Conservation (phyloP, 2,888 invertebrate species). For the Meloe dianella region DNA sequence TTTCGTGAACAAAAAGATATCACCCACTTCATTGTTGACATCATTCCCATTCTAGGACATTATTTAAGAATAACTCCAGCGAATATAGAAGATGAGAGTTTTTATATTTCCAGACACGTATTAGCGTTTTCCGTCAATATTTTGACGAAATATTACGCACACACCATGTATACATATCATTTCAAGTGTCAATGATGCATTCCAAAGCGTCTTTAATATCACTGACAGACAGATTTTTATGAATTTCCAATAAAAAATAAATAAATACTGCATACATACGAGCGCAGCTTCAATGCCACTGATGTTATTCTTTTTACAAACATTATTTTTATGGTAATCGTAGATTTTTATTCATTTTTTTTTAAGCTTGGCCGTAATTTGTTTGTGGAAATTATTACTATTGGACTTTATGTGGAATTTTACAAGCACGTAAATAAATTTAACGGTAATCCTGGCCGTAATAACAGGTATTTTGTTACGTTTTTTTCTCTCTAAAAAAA, state of each 20-base stretch:
- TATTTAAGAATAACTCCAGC: neutral
- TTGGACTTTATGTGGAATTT: neutral
- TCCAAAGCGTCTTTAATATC: neutral
- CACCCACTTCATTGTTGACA: neutral
- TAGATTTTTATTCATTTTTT: conserved; percentile 16
- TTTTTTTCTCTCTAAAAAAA: too few species aligned
- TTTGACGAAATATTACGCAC: neutral
- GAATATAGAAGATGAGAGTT: neutral
- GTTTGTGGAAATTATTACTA: neutral
- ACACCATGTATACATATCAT: neutral
- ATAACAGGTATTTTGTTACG: neutral
- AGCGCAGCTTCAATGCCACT: conserved; percentile 12
- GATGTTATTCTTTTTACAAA: conserved; percentile 5
- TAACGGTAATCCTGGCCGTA: neutral
- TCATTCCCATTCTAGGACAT: neutral
- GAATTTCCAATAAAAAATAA: neutral
- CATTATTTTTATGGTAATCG: conserved; percentile 22
- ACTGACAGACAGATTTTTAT: conserved; percentile 20
- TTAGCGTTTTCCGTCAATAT: neutral
- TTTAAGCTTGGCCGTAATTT: conserved; percentile 6
- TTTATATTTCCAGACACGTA: neutral
- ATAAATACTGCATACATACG: too few species aligned
- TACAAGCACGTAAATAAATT: neutral
- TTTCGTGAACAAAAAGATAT: neutral
- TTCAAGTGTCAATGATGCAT: neutral